Conservation (phyloP, 2,797 vertebrate species). For the Centropyge bicolor region DNA sequence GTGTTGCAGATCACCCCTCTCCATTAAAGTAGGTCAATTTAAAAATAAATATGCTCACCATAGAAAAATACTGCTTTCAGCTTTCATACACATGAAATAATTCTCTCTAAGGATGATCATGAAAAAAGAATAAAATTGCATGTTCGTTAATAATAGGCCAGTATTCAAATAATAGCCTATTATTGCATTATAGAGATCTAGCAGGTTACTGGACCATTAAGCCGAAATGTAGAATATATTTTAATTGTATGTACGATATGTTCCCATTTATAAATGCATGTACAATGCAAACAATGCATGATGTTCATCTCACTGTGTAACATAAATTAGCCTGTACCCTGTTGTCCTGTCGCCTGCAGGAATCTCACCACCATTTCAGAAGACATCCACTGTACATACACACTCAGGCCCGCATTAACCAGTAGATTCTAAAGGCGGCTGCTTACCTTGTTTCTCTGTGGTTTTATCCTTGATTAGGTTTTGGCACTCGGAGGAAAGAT, state of each 20-base stretch:
- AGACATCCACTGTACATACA: neutral
- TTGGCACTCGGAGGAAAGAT: slow-evolving; percentile 23
- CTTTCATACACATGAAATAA: slow-evolving; percentile 10
- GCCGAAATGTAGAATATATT: neutral
- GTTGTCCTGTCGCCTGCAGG: neutral
- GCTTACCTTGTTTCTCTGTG: slow-evolving; percentile 57
- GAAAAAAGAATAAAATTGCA: slow-evolving; percentile 10
- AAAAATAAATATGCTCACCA: slow-evolving; percentile 51
- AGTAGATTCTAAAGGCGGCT: neutral
- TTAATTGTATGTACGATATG: neutral
- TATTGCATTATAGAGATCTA: neutral
- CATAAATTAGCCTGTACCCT: slow-evolving; percentile 44
- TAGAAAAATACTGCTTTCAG: slow-evolving; percentile 7
- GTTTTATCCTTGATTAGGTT: slow-evolving; percentile 32
- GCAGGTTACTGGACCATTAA: neutral
- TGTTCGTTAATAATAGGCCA: slow-evolving; percentile 29
- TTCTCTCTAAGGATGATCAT: neutral
- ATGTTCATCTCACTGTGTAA: slow-evolving; percentile 20
- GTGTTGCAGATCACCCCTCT: slow-evolving; percentile 21
- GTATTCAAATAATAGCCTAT: too few species aligned
- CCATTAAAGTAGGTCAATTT: slow-evolving; percentile 54
- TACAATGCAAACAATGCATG: slow-evolving; percentile 15
- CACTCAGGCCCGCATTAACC: neutral
- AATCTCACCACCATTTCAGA: slow-evolving; percentile 1
- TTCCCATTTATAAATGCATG: slow-evolving; percentile 4